phyloP scores from a whole-genome alignment of 2,888 invertebrate species.

The Lathronympha strigana region DNA sequence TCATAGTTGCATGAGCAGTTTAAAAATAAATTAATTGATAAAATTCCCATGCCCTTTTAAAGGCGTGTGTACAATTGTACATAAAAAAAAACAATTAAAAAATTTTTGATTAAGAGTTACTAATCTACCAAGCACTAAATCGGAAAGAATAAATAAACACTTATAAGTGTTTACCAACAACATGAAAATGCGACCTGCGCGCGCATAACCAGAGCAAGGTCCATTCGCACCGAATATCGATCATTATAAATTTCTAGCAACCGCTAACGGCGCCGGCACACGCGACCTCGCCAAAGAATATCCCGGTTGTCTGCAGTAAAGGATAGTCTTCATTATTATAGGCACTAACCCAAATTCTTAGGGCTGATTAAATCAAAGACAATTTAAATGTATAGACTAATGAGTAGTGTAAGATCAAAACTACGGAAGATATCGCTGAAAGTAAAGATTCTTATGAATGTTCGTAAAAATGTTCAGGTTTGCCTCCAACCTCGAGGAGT shows the following conservation, averaged over 20 bases:
- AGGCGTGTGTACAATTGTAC: too few species aligned
- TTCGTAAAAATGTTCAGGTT: too few species aligned
- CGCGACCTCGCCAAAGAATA: slow-evolving; percentile 75
- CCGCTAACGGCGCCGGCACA: slow-evolving; percentile 78
- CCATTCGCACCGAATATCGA: slow-evolving; percentile 75
- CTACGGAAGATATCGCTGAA: too few species aligned
- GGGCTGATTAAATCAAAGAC: not conserved
- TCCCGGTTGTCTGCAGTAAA: slow-evolving; percentile 36
- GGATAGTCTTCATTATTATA: slow-evolving; percentile 39
- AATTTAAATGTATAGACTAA: too few species aligned
- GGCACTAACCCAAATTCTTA: too few species aligned
- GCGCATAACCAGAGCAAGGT: slow-evolving; percentile 66
- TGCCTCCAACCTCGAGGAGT: too few species aligned
- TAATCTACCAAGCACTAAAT: not conserved
- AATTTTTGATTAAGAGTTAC: not conserved
- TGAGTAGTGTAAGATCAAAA: too few species aligned
- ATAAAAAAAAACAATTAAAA: not conserved
- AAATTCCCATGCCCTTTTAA: too few species aligned
- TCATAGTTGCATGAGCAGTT: too few species aligned
- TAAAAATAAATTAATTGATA: too few species aligned
- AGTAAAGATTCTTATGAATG: too few species aligned
- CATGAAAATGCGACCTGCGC: slow-evolving; percentile 34
- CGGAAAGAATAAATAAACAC: not conserved
- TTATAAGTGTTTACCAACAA: slow-evolving; percentile 44
- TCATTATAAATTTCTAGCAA: slow-evolving; percentile 80